Conservation (phyloP, 2,888 invertebrate species). For the Physocephala rufipes region DNA sequence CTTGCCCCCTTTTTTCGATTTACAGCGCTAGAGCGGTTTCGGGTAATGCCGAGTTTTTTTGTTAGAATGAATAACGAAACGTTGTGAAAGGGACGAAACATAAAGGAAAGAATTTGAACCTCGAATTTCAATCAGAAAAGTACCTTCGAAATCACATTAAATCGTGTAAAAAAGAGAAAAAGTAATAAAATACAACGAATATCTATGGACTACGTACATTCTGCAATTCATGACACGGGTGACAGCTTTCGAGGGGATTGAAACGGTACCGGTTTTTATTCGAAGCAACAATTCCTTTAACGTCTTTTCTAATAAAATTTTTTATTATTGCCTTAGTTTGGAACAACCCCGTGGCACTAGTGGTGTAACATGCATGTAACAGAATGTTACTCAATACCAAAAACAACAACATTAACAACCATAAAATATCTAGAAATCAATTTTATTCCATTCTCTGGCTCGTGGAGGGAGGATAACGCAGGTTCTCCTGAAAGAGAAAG, state of each 20-base stretch:
- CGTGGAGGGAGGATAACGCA: conserved; percentile 29
- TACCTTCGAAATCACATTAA: background rate
- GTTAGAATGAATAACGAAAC: no score
- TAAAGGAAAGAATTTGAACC: no score
- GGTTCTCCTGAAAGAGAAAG: background rate
- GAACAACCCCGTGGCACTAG: conserved; percentile 29
- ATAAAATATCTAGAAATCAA: conserved; percentile 29
- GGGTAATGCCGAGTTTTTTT: no score
- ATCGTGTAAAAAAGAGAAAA: background rate
- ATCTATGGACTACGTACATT: background rate
- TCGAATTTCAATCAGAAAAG: no score
- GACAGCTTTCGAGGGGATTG: background rate
- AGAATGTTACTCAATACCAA: background rate
- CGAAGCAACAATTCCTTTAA: conserved; percentile 23
- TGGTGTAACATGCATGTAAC: conserved; percentile 29
- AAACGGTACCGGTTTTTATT: conserved; percentile 5
- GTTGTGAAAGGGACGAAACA: no score
- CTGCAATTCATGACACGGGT: background rate
- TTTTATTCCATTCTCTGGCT: conserved; percentile 24
- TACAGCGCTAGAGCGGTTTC: no score
- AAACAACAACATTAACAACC: conserved; percentile 21
- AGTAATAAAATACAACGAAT: background rate
- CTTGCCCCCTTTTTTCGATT: no score
- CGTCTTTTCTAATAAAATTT: background rate
- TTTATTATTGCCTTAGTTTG: conserved; percentile 20